phyloP scores from a whole-genome alignment of 2,888 invertebrate species.

The Zygaena filipendulae region DNA sequence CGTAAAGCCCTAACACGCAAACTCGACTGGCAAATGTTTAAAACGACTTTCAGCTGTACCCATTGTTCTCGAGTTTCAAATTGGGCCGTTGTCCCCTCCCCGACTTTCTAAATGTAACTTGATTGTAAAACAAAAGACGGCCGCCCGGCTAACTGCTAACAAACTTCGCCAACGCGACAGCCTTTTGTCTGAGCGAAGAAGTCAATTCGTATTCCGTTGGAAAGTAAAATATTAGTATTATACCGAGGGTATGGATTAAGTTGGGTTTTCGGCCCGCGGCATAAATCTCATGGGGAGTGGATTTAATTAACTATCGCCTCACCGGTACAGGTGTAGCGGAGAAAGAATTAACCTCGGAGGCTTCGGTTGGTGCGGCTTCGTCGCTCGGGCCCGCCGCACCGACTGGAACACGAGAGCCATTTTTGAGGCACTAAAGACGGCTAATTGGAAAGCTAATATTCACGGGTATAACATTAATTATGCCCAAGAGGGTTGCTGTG shows the following conservation, averaged over 20 bases:
- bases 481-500: constrained; percentile 43
- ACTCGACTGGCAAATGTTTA: constrained; percentile 32
- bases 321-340: constrained; percentile 31
- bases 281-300: constrained; percentile 42
- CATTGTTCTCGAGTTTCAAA: constrained; percentile 36
- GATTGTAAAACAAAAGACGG: constrained; percentile 48
- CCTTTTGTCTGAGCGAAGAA: constrained; percentile 42
- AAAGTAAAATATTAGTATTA: constrained; percentile 8
- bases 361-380: background rate
- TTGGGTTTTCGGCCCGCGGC: constrained; percentile 13
- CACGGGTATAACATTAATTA: constrained; percentile 60
- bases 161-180: constrained; percentile 39
- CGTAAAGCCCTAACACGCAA: constrained; percentile 38
- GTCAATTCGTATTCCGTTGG: constrained; percentile 28
- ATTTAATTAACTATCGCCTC: constrained; percentile 60
- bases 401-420: constrained; percentile 41
- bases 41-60: constrained; percentile 33
- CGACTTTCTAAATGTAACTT: constrained; percentile 31
- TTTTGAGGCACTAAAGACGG: constrained; percentile 51
- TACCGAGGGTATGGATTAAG: background rate
- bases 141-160: constrained; percentile 20
- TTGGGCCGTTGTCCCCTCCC: constrained; percentile 31
- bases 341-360: constrained; percentile 34
- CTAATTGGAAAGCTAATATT: constrained; percentile 66
- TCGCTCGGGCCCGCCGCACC: constrained; percentile 11